Evolutionary conservation across 2,888 invertebrate species (phyloP), one percentile per base, ranked within the genome.

Genomic region (Andricus quercusramuli): DNA sequence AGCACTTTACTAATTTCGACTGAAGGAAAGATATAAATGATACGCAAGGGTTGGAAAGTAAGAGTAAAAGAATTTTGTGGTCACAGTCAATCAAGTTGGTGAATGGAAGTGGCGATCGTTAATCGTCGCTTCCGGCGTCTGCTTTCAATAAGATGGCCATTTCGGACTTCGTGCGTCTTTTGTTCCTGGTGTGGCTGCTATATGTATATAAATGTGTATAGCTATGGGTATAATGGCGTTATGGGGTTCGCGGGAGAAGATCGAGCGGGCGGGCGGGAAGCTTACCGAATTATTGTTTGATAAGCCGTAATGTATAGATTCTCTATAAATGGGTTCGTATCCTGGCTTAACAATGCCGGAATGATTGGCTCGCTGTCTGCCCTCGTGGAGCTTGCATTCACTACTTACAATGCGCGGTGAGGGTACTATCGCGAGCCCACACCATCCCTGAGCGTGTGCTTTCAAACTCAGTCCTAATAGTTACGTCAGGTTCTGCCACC

Each of bases 291-390:
- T 77, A 64, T 77, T 77, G 77, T 77, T 77, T 77, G 77, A 77
- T 77, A 79, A 67, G 76, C 79, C 59, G 47, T 76, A 78, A 78
- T 80, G 62, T 76, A 78, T 82, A 80, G 78, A 82, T 80, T 78
- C 74, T 65, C 74, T 78, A 81, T 83, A 67, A 77, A 76, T 77
- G 79, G 74, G 64, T 65, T 79, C 78, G 68, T 77, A 82, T 80
- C 79, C 79, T 74, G 65, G 80, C 82, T 81, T 85, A 89, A 90
- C 90, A 91, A 91, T 91, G 89, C 89, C 83, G 85, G 88, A 89
- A 90, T 90, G 90, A 91, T 91, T 90, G 91, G 90, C 88, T 85
- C 86, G 84, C 87, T 87, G 88, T 89, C 88, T 87, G 85, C 84
- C 83, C 86, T 86, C 85, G 86, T 84, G 82, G 84, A 88, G 78